phyloP scores from a whole-genome alignment of 2,888 invertebrate species.

The Drosophila rubida region DNA sequence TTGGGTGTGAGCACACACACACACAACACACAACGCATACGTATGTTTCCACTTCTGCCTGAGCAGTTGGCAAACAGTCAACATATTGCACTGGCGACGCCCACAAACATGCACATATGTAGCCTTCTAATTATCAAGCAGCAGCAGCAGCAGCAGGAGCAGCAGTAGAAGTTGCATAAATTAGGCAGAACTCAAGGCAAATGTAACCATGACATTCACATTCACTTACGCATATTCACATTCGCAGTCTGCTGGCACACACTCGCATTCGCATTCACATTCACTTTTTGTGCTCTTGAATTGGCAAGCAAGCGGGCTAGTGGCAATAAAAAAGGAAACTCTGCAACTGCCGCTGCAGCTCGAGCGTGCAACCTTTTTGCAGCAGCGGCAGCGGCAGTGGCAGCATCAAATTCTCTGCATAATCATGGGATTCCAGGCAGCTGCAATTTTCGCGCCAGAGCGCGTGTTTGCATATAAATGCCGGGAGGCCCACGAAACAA shows the following conservation, averaged over 20 bases:
- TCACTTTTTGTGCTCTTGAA: slow-evolving; percentile 29
- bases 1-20: slow-evolving; percentile 39
- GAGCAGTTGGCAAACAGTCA: slow-evolving; percentile 36
- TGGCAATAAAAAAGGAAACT: slow-evolving; percentile 24
- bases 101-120: slow-evolving; percentile 22
- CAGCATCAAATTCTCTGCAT: slow-evolving; percentile 65
- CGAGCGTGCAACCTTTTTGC: slow-evolving; percentile 57
- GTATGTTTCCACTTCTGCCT: slow-evolving; percentile 8
- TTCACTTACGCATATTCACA: slow-evolving; percentile 7
- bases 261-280: slow-evolving; percentile 10
- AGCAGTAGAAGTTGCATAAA: slow-evolving; percentile 44
- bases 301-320: slow-evolving; percentile 16
- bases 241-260: neutral
- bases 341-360: slow-evolving; percentile 49
- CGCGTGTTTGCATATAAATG: slow-evolving; percentile 77
- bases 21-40: neutral
- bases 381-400: neutral
- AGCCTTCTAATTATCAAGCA: slow-evolving; percentile 65
- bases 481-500: slow-evolving; percentile 29
- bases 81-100: slow-evolving; percentile 39
- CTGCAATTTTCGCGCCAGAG: slow-evolving; percentile 81
- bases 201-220: slow-evolving; percentile 49
- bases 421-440: slow-evolving; percentile 83
- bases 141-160: slow-evolving; percentile 27
- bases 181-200: slow-evolving; percentile 35